phyloP scores from a whole-genome alignment of 1,140 invertebrate genomes.

The Carcinoscorpius rotundicauda region DNA sequence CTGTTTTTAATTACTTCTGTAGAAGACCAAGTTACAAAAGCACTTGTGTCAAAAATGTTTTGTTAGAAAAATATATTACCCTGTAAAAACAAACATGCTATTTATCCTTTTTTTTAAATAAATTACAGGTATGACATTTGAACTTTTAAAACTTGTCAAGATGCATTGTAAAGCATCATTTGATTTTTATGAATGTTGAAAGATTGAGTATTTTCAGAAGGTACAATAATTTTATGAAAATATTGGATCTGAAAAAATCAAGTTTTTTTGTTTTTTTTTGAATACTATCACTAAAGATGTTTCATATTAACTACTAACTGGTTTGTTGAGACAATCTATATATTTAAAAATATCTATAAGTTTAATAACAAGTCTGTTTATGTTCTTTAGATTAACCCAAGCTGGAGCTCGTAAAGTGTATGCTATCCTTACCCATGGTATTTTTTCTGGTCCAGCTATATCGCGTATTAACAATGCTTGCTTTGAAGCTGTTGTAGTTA shows the following conservation, averaged over 20 bases:
- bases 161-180: too few species aligned
- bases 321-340: conserved; percentile 76
- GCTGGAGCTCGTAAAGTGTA: conserved; percentile 95
- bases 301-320: conserved; percentile 44
- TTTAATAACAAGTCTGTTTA: neutral
- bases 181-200: too few species aligned
- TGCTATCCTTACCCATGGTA: conserved; percentile 94
- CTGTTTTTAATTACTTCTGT: too few species aligned
- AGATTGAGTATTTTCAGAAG: too few species aligned
- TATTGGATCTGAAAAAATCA: conserved; percentile 63
- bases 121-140: too few species aligned
- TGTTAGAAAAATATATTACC: too few species aligned
- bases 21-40: too few species aligned
- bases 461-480: conserved; percentile 88
- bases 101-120: too few species aligned
- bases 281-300: conserved; percentile 61
- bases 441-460: conserved; percentile 93
- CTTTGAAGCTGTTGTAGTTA: conserved; percentile 95
- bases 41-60: too few species aligned
- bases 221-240: too few species aligned
- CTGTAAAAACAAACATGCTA: too few species aligned
- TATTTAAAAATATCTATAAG: conserved; percentile 59
- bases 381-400: conserved; percentile 39
- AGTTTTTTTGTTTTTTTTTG: conserved; percentile 91
- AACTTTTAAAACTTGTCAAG: too few species aligned